Percentiles rank a stretch among this genome's conserved stretches.
Evolutionary conservation across 2,888 invertebrate species (phyloP).

Genomic region (Bimastos eiseni): DNA sequence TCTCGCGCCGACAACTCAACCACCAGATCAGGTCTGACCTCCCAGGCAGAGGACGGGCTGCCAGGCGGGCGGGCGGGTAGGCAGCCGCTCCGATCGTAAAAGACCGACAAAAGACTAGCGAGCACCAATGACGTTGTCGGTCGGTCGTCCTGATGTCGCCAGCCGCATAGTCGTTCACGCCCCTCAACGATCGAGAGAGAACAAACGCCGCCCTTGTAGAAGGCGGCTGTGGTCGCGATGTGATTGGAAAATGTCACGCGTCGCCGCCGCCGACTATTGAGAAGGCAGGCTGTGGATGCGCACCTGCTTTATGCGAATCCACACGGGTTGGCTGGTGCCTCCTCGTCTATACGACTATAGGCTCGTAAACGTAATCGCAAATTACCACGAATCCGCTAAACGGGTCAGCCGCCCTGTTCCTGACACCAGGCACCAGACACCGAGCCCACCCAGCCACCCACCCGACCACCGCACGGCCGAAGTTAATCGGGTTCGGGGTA

Average conservation of each 20-base stretch:
- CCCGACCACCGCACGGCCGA: background rate
- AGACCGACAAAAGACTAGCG: background rate
- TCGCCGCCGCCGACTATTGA: background rate
- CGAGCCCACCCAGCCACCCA: background rate
- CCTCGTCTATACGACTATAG: background rate
- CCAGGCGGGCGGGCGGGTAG: too few relatives aligned
- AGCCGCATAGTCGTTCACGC: background rate
- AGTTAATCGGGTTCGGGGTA: background rate
- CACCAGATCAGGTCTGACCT: background rate
- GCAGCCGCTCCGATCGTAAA: background rate
- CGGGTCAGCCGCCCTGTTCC: background rate
- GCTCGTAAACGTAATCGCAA: background rate
- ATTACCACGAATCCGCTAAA: background rate
- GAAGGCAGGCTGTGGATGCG: background rate
- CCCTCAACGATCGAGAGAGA: background rate
- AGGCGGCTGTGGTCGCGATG: background rate
- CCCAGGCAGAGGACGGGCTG: background rate
- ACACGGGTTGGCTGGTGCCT: background rate
- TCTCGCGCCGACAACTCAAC: background rate
- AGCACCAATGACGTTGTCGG: background rate
- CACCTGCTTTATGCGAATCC: background rate
- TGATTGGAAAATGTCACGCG: background rate
- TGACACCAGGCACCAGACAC: background rate
- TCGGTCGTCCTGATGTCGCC: background rate
- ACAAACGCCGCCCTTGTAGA: background rate